Evolutionary conservation across 2,888 invertebrate genomes (phyloP), one percentile per base, ranked within the genome.

Genomic region (Diabrotica balteata): DNA sequence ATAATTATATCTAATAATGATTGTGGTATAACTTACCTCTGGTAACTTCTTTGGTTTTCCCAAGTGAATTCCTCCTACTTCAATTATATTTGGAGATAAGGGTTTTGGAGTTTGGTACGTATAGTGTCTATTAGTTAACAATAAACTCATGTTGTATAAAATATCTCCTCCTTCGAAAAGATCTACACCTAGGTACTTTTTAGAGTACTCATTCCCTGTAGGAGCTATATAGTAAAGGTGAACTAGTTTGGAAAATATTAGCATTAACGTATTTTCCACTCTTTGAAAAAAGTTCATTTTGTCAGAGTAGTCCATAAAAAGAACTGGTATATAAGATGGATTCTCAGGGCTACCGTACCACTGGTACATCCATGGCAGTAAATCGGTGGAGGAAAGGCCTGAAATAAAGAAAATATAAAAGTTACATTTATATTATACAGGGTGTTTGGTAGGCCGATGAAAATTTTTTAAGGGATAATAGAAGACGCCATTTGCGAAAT

Each of bases 51-150:
- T 76, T 7, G 63, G 78, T 47, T 81, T 79, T 68, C 81, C 79
- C 5, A 88, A 79, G 80, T 88, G 87, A 63, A 87, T 80, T 42
- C 88, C 88, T 45, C 86, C 87, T 7, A 88, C 84, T 80, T 88
- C 87, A 2, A 87, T 82, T 10, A 86, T 77, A 22, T 82, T 82
- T 0, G 87, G 87, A 42, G 85, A 84, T 22, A 84, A 69, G 1
- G 86, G 85, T 70, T 82, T 79, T 8, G 86, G 84, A 8, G 83
- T 82, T 67, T 85, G 86, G 52, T 86, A 73, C 58, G 71, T 70
- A 59, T 73, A 75, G 73, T 87, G 85, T 2, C 84, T 84, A 72
- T 88, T 88, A 11, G 86, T 79, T 8, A 88, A 75, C 49, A 87
- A 70, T 22, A 86, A 79, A 75, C 86, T 87, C 1, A 84, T 80